Conservation (phyloP, 1,140 invertebrate species). For the Meloidogyne hapla region DNA sequence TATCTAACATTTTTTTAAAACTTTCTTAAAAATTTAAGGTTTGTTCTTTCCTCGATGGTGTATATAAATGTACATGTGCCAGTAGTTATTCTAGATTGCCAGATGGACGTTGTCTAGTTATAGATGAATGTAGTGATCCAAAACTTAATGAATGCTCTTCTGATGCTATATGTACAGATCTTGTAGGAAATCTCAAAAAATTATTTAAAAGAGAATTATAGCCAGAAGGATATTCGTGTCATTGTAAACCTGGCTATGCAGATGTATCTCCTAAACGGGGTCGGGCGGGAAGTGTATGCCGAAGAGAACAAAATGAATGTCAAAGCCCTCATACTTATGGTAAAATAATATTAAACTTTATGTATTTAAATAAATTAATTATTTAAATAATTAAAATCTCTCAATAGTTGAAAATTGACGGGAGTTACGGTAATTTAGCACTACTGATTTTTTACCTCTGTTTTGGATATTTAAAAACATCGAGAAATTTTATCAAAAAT, state of each 20-base stretch:
- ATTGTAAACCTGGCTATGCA: constrained; percentile 56
- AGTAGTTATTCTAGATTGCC: constrained; percentile 56
- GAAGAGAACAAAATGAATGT: constrained; percentile 23
- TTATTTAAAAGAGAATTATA: background rate
- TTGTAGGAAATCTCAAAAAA: constrained; percentile 20
- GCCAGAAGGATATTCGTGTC: constrained; percentile 59
- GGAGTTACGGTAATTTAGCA: too few relatives aligned
- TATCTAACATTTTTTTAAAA: too few relatives aligned
- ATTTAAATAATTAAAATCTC: too few relatives aligned
- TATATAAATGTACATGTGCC: constrained; percentile 61
- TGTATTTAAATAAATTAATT: too few relatives aligned
- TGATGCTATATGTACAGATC: constrained; percentile 60
- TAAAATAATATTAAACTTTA: background rate
- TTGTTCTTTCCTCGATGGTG: constrained; percentile 56
- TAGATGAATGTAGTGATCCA: constrained; percentile 61
- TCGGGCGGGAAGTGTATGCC: constrained; percentile 32
- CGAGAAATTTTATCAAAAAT: too few relatives aligned
- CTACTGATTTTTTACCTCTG: too few relatives aligned
- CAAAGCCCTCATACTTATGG: constrained; percentile 23
- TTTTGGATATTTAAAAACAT: too few relatives aligned
- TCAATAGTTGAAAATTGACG: too few relatives aligned
- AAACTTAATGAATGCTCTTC: constrained; percentile 53
- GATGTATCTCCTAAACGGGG: constrained; percentile 53
- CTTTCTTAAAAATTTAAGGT: background rate
- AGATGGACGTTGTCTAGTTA: constrained; percentile 62